Percentiles rank a stretch among this genome's conserved stretches.
Evolutionary conservation across 2,797 vertebrate species (phyloP).

Genomic region (Amazonetta brasiliensis): DNA sequence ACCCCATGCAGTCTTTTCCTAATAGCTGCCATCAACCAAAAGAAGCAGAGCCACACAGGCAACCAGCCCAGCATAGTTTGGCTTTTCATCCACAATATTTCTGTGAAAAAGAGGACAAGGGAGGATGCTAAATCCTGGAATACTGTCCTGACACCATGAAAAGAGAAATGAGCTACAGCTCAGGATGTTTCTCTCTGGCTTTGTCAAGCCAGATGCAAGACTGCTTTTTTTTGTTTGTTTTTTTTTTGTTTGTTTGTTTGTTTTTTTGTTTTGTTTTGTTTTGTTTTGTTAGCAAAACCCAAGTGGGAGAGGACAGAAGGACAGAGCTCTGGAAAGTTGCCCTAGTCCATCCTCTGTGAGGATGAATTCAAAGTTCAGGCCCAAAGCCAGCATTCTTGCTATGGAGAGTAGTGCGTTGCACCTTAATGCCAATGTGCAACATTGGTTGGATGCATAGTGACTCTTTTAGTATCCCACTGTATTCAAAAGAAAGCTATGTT

Average conservation of each 20-base stretch:
- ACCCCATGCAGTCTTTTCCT: neutral
- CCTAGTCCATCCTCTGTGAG: neutral
- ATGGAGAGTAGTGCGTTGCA: neutral
- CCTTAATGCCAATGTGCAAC: fast-evolving
- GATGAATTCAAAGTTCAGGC: neutral
- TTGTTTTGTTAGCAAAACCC: neutral
- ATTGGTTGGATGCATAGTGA: neutral
- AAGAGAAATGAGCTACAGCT: neutral
- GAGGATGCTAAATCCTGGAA: neutral
- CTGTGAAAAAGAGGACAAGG: fast-evolving
- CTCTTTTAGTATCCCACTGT: neutral
- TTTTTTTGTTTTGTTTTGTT: too few relatives aligned
- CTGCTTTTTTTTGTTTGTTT: too few relatives aligned
- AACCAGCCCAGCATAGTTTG: neutral
- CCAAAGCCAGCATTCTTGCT: neutral
- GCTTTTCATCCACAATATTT: neutral
- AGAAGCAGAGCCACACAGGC: neutral
- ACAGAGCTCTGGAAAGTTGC: neutral
- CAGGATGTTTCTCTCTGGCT: neutral
- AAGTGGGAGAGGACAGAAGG: neutral
- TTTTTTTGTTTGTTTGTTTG: too few relatives aligned
- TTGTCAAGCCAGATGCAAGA: neutral
- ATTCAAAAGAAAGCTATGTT: neutral
- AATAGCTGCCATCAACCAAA: neutral
- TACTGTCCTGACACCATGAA: neutral